Conservation (phyloP, 2,797 vertebrate species). For the Dallia pectoralis region DNA sequence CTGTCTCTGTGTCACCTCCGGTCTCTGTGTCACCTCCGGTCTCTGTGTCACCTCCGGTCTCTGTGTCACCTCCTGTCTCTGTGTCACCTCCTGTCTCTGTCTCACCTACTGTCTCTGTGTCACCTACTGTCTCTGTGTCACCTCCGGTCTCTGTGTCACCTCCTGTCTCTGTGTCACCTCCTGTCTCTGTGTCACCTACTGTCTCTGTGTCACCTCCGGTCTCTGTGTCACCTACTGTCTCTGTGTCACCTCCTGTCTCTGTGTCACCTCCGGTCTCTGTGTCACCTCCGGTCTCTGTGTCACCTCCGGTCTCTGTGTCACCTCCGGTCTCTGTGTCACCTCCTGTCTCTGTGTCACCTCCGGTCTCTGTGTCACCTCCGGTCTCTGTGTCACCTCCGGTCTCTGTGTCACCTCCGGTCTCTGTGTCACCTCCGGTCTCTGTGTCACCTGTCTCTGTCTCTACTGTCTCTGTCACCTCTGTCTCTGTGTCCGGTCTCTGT, state of each 20-base stretch:
- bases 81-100: not conserved
- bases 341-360: not conserved
- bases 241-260: slow-evolving; percentile 8
- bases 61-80: slow-evolving; percentile 8
- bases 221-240: slow-evolving; percentile 11
- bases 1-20: slow-evolving; percentile 2
- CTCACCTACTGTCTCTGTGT: not conserved
- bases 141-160: not conserved
- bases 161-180: not conserved
- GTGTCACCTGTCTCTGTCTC: slow-evolving; percentile 1
- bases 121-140: too few relatives aligned
- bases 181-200: slow-evolving; percentile 2
- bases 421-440: slow-evolving; percentile 1
- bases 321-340: slow-evolving; percentile 5
- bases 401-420: slow-evolving; percentile 8
- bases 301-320: not conserved
- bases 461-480: not conserved
- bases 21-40: not conserved
- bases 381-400: not conserved
- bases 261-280: slow-evolving; percentile 3
- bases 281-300: not conserved
- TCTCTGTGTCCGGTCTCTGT: too few relatives aligned
- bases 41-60: slow-evolving; percentile 11
- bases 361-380: not conserved
- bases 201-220: not conserved